Evolutionary conservation across 2,113 vertebrate species (phyloP).

Genomic region (Atlantisia rogersi): DNA sequence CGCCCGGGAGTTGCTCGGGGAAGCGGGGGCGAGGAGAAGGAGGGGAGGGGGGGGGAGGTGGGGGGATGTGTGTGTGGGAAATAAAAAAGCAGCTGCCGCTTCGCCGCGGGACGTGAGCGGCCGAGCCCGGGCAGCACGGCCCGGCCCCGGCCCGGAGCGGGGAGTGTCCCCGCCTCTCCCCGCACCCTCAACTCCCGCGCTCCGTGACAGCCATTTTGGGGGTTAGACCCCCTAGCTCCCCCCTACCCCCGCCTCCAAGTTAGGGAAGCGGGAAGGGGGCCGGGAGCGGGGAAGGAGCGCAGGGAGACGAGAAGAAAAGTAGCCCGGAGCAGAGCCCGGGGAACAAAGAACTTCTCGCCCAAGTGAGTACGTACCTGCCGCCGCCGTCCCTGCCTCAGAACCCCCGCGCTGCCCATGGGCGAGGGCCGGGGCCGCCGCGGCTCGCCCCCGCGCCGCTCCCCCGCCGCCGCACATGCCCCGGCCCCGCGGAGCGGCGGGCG

Average conservation of each 20-base stretch:
- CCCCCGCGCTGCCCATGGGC: constrained; percentile 8
- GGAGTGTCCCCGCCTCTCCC: not conserved
- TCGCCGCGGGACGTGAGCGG: not conserved
- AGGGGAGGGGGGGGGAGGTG: too few species aligned
- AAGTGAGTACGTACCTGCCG: constrained; percentile 34
- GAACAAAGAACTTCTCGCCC: constrained; percentile 46
- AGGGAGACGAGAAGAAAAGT: not conserved
- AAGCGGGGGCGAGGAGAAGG: not conserved
- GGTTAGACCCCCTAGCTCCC: not conserved
- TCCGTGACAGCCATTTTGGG: constrained; percentile 41
- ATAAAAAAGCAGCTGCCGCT: not conserved
- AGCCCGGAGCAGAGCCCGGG: not conserved
- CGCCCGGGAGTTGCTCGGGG: not conserved
- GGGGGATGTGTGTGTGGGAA: too few species aligned
- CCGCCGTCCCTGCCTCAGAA: not conserved
- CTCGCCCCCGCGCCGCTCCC: not conserved
- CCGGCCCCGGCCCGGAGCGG: not conserved
- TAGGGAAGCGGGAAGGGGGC: not conserved
- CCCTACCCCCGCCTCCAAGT: not conserved
- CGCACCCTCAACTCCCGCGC: not conserved
- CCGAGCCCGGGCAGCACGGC: not conserved
- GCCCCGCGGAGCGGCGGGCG: not conserved
- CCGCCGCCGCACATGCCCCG: constrained; percentile 14
- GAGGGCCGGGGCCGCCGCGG: not conserved
- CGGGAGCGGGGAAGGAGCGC: not conserved